These are phyloP conservation scores for Takifugu bimaculatus DNA, from an alignment of 2,113 vertebrate species.

Conservation along the genomic window DNA sequence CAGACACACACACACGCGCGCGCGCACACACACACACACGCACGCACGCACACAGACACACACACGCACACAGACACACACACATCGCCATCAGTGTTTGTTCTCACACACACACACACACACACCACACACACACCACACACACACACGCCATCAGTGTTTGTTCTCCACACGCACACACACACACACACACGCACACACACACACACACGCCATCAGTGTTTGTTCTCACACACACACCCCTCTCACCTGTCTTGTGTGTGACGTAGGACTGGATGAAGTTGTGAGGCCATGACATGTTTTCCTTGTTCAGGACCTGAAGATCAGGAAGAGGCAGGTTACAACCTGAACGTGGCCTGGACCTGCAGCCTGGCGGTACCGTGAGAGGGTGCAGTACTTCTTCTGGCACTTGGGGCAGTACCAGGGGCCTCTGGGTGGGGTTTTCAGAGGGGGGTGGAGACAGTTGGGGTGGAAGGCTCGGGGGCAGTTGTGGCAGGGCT, in stretches of 20 bases:
- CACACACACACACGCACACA: no score
- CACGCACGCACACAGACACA: no score
- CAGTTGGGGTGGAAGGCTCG: constrained; percentile 90
- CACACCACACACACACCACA: no score
- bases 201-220: no score
- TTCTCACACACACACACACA: no score
- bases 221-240: neutral
- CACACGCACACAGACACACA: no score
- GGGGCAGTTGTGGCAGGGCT: constrained; percentile 86
- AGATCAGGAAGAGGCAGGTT: neutral
- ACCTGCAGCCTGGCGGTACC: no score
- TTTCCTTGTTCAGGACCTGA: constrained; percentile 93
- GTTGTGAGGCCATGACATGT: constrained; percentile 91
- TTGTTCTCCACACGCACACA: no score
- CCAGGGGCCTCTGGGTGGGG: constrained; percentile 85
- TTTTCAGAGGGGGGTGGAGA: constrained; percentile 86
- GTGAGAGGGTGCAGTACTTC: constrained; percentile 72
- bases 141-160: no score
- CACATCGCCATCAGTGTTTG: no score
- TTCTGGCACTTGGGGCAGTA: constrained; percentile 97
- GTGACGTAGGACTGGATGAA: constrained; percentile 94
- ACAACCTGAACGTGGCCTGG: neutral
- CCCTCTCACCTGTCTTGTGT: constrained; percentile 87
- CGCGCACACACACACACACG: no score
- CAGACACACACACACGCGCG: constrained; percentile 28